Evolutionary conservation across 2,113 vertebrate genomes (phyloP).

Genomic region (Syngnathus typhle): DNA sequence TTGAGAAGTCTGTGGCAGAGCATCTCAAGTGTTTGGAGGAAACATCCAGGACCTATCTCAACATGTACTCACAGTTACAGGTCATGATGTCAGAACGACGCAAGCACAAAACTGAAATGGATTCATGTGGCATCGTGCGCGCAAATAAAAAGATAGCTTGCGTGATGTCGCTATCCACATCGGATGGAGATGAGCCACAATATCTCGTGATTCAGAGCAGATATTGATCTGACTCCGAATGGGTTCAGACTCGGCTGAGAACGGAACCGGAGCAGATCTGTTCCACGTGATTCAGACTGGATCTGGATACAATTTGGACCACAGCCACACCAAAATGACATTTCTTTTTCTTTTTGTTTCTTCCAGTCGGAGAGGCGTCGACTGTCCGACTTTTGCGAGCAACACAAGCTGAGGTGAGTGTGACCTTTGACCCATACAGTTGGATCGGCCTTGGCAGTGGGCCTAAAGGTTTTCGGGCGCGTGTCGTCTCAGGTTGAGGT

Average conservation of each 20-base stretch:
- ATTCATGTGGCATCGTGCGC: too few relatives aligned
- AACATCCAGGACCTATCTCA: constrained; percentile 34
- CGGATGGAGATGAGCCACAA: too few relatives aligned
- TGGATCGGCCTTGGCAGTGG: not conserved
- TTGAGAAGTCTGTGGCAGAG: constrained; percentile 67
- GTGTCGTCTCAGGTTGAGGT: constrained; percentile 25
- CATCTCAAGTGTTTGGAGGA: constrained; percentile 73
- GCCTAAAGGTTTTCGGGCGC: not conserved
- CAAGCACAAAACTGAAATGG: too few relatives aligned
- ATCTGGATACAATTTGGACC: too few relatives aligned
- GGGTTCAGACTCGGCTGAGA: too few relatives aligned
- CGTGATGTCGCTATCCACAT: not conserved
- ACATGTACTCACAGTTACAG: constrained; percentile 35
- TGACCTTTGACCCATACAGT: not conserved
- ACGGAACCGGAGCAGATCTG: too few relatives aligned
- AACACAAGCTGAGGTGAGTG: constrained; percentile 73
- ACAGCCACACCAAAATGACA: not conserved
- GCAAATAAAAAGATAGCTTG: too few relatives aligned
- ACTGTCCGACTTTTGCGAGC: constrained; percentile 71
- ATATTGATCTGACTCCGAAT: too few relatives aligned
- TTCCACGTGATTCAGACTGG: too few relatives aligned
- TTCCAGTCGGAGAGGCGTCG: constrained; percentile 69
- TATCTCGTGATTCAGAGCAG: too few relatives aligned
- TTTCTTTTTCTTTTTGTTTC: constrained; percentile 50
- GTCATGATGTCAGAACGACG: constrained; percentile 13